Base-by-base conservation (phyloP, 2,888 invertebrate genomes). In the Temnothorax unifasciatus region DNA sequence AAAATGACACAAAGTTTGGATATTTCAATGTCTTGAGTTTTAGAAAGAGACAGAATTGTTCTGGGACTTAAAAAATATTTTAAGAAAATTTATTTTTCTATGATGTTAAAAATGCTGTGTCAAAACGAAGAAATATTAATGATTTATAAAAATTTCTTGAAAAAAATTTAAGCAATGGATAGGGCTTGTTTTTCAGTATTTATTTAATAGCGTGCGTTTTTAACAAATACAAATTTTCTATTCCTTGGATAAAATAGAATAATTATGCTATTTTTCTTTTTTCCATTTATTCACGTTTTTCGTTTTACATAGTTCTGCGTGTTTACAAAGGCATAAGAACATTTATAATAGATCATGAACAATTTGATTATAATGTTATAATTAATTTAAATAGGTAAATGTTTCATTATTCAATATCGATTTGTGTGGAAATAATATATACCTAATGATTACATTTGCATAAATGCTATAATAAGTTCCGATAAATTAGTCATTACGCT, bases 331-430 rank as follows among this genome's bases (percentile, higher is more conserved):
- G 15, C 11, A 1, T 5, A 47, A 38, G 2, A 15, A 64, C 29
- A 47, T 50, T 38, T 63, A 41, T 64, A 50, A 75, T 64, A 6
- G 11, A 64, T 50, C 11, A 6, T 50, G 21, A 50, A 6, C 34
- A 64, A 64, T 50, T 75, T 50, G 11, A 15, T 29, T 61, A 47
- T 15, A 59, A 18, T 44, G 1, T 34, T 1, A 18, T 38, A 64
- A 75, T 75, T 64, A 75, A 75, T 64, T 64, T 75, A 63, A 75
- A 75, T n/a, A 34, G 21, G 34, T 75, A 63, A 75, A 75, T 64
- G 64, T 75, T 64, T 47, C 4, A 75, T 75, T 50, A 64, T 75
- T 63, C 15, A 64, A 50, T 75, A 34, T 3, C 38, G 21, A 63
- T 38, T 50, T 64, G 47, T 64, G 47, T 50, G 13, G 18, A 3